Evolutionary conservation across 92 coral and sea anemone genomes (phyloP).

Genomic region (Meandrina meandrites): DNA sequence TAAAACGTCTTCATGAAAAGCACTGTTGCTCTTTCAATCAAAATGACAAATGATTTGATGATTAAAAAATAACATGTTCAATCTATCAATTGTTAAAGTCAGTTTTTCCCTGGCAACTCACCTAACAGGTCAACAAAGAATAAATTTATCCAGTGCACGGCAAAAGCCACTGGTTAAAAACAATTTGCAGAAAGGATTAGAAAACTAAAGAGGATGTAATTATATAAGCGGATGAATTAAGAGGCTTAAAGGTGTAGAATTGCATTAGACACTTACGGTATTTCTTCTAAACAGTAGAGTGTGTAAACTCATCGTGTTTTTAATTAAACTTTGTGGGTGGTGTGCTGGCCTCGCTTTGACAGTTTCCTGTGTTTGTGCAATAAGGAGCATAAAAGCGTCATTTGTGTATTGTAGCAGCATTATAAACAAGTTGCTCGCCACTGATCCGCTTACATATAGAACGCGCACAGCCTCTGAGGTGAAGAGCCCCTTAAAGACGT

Average conservation of each 20-base stretch:
- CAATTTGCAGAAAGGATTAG: conserved; percentile 3
- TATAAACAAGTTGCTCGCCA: conserved; percentile 18
- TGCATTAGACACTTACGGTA: conserved; percentile 25
- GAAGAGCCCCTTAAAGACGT: conserved; percentile 24
- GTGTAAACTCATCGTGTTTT: conserved; percentile 38
- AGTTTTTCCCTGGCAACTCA: not conserved
- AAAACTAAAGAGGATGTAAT: conserved; percentile 5
- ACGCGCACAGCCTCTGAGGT: not conserved
- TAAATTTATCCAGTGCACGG: not conserved
- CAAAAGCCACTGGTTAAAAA: not conserved
- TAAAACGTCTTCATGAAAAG: conserved; percentile 1
- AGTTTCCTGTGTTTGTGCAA: conserved; percentile 50
- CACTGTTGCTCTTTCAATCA: not conserved
- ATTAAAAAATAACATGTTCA: not conserved
- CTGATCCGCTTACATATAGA: conserved; percentile 24
- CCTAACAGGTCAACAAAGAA: not conserved
- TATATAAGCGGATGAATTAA: conserved; percentile 14
- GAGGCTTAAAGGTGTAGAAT: conserved; percentile 19
- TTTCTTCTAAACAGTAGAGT: not conserved
- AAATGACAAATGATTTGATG: conserved; percentile 31
- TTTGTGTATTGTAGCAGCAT: conserved; percentile 36
- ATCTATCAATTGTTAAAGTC: not conserved
- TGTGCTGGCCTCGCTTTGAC: conserved; percentile 17
- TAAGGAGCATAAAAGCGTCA: conserved; percentile 40
- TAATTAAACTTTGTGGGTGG: conserved; percentile 58